Base-by-base conservation (phyloP, 2,113 vertebrate genomes). In the Gambusia affinis region DNA sequence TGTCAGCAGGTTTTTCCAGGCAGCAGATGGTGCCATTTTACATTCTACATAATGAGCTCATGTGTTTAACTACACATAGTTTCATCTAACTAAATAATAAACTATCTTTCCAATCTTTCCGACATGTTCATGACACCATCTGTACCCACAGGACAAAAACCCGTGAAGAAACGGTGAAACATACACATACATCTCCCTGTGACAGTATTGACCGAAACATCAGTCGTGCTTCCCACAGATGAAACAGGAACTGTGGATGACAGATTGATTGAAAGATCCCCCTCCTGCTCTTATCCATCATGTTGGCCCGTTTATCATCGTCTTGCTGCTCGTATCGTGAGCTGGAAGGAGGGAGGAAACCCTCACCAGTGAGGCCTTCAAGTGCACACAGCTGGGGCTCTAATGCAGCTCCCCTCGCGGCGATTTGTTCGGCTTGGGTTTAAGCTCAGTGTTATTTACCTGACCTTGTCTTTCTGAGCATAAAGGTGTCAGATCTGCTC, bases 191-290 rank as follows among this genome's bases (percentile, higher is more conserved):
- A 42, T 42, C 39, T 42, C 15, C 30, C 24, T 14, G 72, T 72
- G 72, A 85, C 72, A 78, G 78, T 81, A 89, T 90, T 62, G 70
- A 86, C 82, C 75, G 64, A 75, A 84, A 89, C 92, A 93, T 91
- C 87, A 81, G 76, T 76, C 79, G 78, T 27, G 65, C 77, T 82
- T 87, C 85, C 86, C 64, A 37, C 70, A 27, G 85, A 78, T 77
- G 87, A 80, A 83, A 85, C 67, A 28, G 86, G 84, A 91, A 90
- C 87, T 79, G 62, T n/a, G 70, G 89, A 91, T 90, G 88, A 93
- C 88, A 89, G 88, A 90, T 90, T 93, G 93, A 93, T 93, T 87
- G 92, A 91, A 90, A 86, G 81, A 83, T 84, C 75, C 35, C 64
- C 76, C 67, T 75, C 60, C 35, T 47, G 71, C 78, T 57, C 61